Evolutionary conservation across 2,888 invertebrate species (phyloP), one percentile per base, ranked within the genome.

Genomic region (Caenorhabditis wallacei): DNA sequence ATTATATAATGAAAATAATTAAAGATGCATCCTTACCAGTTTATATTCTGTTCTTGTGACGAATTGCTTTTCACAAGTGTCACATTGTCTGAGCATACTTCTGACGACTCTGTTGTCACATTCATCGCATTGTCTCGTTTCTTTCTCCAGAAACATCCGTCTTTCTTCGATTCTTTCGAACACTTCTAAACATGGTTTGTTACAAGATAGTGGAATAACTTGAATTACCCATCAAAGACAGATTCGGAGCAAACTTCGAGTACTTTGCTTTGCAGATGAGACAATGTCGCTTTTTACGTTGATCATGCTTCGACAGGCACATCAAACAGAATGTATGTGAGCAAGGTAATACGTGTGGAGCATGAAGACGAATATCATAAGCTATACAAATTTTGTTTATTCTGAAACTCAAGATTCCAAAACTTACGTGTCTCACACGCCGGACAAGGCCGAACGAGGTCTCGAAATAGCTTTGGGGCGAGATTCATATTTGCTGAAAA

Each of bases 321-420:
- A 81, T 81, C 24, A 81, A 10, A 26, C 81, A 81, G 64, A 81
- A 81, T 46, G 81, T 81, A 48, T 81, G 81, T 10, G 81, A 74
- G 51, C 81, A 81, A 5, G 81, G 71, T 2, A 81, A 57, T 7
- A 81, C 69, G 43, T 81, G 75, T 30, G 81, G 81, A 30, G 81
- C 61, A 37, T 75, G 81, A 3, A 81, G 70, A 54, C 81, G 74
- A 24, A 48, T 22, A 22, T 81, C 81, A 51, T 70, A 81, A 3
- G 68, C 81, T 81, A 56, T 30, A 68, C n/a, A 72, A 43, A 0
- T 7, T 16, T 13, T 4, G 10, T 40, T 40, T 40, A 11, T 11
- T 16, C 7, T 30, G 26, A 0, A 56, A 1, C 1, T 46, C 4
- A n/a, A 26, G n/a, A n/a, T n/a, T n/a, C 7, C 4, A 10, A 20